Percentiles rank a stretch among this genome's conserved stretches.
phyloP scores from a whole-genome alignment of 2,113 vertebrate species.

The Colossoma macropomum region DNA sequence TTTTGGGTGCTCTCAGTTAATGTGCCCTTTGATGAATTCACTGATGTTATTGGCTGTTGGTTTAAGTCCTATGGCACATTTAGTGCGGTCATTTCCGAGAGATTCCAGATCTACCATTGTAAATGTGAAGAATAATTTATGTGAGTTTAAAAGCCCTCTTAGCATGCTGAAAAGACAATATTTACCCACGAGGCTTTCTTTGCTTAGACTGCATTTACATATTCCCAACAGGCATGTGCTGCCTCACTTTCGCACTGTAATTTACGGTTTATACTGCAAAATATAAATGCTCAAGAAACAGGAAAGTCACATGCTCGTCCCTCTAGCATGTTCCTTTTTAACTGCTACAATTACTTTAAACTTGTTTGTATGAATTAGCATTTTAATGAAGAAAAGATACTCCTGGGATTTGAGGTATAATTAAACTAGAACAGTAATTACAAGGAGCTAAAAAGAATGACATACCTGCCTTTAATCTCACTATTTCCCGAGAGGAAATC shows the following conservation, averaged over 20 bases:
- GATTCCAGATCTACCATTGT: conserved; percentile 37
- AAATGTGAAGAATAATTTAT: conserved; percentile 37
- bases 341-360: not conserved
- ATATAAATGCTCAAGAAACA: not conserved
- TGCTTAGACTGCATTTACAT: conserved; percentile 36
- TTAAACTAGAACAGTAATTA: conserved; percentile 39
- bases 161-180: conserved; percentile 38
- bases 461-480: conserved; percentile 25
- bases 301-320: not conserved
- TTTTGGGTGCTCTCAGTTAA: conserved; percentile 21
- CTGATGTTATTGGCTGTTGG: conserved; percentile 34
- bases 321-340: not conserved
- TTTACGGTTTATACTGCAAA: conserved; percentile 21
- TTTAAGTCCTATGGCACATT: conserved; percentile 22
- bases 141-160: not conserved
- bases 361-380: conserved; percentile 41
- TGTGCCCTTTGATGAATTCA: conserved; percentile 33
- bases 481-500: conserved; percentile 10
- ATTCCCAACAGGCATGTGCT: not conserved
- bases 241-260: conserved; percentile 15
- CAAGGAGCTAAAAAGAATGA: not conserved
- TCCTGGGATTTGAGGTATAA: conserved; percentile 29
- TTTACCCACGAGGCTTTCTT: not conserved
- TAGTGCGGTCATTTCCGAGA: conserved; percentile 31
- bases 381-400: conserved; percentile 37